Percentiles rank a stretch among this genome's conserved stretches.
phyloP scores from a whole-genome alignment of 30 jellyfish, hydroid and myxozoan species.

The Euphysa ruthae region DNA sequence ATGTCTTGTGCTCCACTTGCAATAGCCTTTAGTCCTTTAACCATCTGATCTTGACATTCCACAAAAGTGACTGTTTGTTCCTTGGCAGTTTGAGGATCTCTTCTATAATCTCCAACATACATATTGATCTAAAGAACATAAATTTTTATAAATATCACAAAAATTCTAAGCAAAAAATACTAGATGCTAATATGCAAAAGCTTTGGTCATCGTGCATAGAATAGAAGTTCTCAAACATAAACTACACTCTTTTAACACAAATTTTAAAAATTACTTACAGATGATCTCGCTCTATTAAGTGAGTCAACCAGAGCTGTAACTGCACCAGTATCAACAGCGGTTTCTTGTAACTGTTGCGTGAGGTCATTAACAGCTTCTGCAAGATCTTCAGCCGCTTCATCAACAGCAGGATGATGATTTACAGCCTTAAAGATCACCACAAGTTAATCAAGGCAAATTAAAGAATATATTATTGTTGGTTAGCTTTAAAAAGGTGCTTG shows the following conservation, averaged over 20 bases:
- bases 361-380: slow-evolving; percentile 77
- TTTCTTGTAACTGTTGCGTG: slow-evolving; percentile 53
- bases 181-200: no score
- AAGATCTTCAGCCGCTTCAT: slow-evolving; percentile 81
- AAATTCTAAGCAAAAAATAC: no score
- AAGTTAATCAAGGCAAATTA: no score
- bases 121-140: slow-evolving; percentile 10
- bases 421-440: slow-evolving; percentile 35
- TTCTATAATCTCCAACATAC: slow-evolving; percentile 20
- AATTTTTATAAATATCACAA: neutral
- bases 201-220: no score
- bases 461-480: no score
- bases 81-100: neutral
- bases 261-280: slow-evolving; percentile 28
- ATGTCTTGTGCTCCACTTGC: slow-evolving; percentile 82
- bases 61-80: slow-evolving; percentile 40
- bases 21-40: slow-evolving; percentile 56
- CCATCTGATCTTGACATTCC: slow-evolving; percentile 82
- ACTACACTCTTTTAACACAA: no score
- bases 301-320: slow-evolving; percentile 83
- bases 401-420: slow-evolving; percentile 83
- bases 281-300: slow-evolving; percentile 60
- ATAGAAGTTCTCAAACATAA: no score
- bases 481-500: no score
- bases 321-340: slow-evolving; percentile 85